Conservation (phyloP, 1,140 invertebrate genomes). For the Aphidius ervi region DNA sequence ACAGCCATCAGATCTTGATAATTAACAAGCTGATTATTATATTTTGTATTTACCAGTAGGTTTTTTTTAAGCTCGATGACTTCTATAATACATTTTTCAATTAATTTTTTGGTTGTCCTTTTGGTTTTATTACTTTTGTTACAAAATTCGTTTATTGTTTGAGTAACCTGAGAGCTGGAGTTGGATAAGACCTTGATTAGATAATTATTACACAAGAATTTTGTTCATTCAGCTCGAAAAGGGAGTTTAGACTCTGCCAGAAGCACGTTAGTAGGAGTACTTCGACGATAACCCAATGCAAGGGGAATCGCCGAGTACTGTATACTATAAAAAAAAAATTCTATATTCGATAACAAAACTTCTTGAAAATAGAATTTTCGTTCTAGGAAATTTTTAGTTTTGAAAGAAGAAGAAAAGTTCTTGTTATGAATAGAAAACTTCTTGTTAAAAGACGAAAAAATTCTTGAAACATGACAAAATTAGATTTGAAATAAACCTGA, state of each 20-base stretch:
- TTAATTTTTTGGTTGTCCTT: neutral
- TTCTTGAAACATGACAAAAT: too few relatives aligned
- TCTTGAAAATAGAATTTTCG: too few relatives aligned
- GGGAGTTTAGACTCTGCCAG: constrained; percentile 2
- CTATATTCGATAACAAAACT: too few relatives aligned
- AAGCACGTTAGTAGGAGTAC: constrained; percentile 16
- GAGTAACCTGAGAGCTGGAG: neutral
- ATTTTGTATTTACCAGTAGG: neutral
- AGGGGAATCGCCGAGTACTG: neutral
- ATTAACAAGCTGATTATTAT: neutral
- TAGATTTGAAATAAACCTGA: too few relatives aligned
- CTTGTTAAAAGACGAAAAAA: too few relatives aligned
- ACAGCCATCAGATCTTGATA: neutral
- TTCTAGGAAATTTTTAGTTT: too few relatives aligned
- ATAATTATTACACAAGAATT: neutral
- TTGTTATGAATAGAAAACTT: too few relatives aligned
- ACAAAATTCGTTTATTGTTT: neutral
- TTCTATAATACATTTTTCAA: neutral
- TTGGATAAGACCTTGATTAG: constrained; percentile 1
- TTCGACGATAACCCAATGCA: constrained; percentile 9
- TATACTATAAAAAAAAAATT: too few relatives aligned
- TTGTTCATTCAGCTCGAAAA: neutral
- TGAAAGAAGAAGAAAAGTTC: too few relatives aligned
- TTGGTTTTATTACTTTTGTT: neutral
- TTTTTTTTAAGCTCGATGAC: neutral